phyloP scores from a whole-genome alignment of 2,113 vertebrate genomes.

The Microcebus ravelobensis region DNA sequence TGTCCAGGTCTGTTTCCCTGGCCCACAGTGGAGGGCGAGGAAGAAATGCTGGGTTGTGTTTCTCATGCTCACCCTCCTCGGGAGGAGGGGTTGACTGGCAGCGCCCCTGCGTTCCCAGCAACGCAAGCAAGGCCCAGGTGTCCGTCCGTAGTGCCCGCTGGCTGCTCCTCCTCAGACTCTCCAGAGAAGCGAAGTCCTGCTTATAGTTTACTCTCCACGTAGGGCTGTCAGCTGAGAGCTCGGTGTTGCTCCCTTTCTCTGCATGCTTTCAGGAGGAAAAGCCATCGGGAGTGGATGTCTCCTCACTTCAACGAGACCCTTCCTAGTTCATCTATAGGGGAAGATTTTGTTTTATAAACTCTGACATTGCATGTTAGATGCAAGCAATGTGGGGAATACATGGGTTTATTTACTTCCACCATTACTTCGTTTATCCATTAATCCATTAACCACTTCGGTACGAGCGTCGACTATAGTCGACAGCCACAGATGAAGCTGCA shows the following conservation, averaged over 20 bases:
- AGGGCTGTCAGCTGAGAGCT: not conserved
- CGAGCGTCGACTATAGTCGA: too few species aligned
- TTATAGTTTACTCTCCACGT: fast-evolving
- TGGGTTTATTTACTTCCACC: not conserved
- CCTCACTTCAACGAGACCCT: not conserved
- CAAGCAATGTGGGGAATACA: not conserved
- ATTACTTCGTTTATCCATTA: not conserved
- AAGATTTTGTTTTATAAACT: not conserved
- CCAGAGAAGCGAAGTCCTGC: not conserved
- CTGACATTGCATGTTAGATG: not conserved
- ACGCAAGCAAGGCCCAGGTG: fast-evolving
- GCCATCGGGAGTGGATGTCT: not conserved
- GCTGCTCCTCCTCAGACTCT: not conserved
- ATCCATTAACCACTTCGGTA: not conserved
- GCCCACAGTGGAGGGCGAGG: not conserved
- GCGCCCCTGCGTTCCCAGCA: not conserved
- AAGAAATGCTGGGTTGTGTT: not conserved
- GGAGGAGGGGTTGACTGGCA: not conserved
- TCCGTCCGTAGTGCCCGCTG: not conserved
- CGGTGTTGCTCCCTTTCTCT: not conserved
- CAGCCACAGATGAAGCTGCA: too few species aligned
- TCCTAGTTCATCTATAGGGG: not conserved
- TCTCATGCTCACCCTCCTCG: not conserved
- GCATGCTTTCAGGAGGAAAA: not conserved
- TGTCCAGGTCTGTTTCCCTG: not conserved